These are phyloP conservation scores for Hystrix brachyura DNA, from an alignment of 2,113 vertebrate species.

Conservation along the genomic window DNA sequence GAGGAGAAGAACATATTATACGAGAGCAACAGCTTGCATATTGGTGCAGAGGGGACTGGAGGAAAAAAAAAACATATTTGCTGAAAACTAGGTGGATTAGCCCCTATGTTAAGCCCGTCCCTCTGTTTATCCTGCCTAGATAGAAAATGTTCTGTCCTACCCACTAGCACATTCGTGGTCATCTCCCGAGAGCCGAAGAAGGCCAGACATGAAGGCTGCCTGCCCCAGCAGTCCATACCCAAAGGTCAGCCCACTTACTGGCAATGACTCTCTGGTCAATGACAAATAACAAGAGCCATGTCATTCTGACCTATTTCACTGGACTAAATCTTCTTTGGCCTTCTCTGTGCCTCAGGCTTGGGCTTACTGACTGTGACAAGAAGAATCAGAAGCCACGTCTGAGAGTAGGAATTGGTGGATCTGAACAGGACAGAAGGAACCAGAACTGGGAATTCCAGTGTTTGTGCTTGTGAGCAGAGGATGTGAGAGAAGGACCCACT, in stretches of 20 bases:
- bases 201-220: neutral
- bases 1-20: neutral
- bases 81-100: conserved; percentile 66
- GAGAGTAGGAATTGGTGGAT: neutral
- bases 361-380: conserved; percentile 36
- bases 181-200: neutral
- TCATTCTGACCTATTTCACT: conserved; percentile 71
- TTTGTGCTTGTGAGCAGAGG: neutral
- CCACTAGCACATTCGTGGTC: neutral
- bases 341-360: conserved; percentile 66
- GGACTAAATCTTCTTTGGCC: conserved; percentile 76
- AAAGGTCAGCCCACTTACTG: neutral
- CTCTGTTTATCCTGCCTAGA: conserved; percentile 55
- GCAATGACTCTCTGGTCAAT: neutral
- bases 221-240: neutral
- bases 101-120: conserved; percentile 32
- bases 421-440: neutral
- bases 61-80: neutral
- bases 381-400: neutral
- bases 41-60: neutral
- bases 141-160: neutral
- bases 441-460: neutral
- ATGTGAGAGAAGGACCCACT: neutral
- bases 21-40: conserved; percentile 42
- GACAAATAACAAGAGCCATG: neutral